Percentiles rank a stretch among this genome's conserved stretches.
These are phyloP conservation scores for Arge pagana DNA, from an alignment of 2,888 invertebrate species.

Conservation along the genomic window DNA sequence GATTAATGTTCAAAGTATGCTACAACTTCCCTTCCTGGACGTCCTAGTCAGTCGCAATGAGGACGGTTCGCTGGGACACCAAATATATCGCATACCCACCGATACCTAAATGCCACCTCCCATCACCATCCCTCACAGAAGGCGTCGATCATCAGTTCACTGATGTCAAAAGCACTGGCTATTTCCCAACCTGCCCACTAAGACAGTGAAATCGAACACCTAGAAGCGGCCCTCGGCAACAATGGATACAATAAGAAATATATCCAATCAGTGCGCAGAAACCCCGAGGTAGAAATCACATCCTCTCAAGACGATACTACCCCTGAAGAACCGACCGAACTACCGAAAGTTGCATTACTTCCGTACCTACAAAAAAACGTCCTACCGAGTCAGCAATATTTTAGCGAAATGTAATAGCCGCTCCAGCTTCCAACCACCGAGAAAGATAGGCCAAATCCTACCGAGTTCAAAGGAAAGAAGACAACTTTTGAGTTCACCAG, in stretches of 20 bases:
- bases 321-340: conserved; percentile 5
- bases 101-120: conserved; percentile 22
- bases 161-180: conserved; percentile 1
- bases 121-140: conserved; percentile 25
- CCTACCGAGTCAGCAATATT: not conserved
- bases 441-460: conserved; percentile 14
- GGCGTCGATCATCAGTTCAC: conserved; percentile 2
- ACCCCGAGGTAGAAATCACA: too few relatives aligned
- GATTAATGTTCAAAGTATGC: too few relatives aligned
- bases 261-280: too few relatives aligned
- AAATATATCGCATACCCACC: conserved; percentile 29
- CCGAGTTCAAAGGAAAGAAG: conserved; percentile 5
- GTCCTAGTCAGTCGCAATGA: conserved; percentile 22
- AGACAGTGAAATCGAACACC: too few relatives aligned
- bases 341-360: not conserved
- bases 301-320: too few relatives aligned
- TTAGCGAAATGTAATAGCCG: conserved; percentile 3
- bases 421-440: conserved; percentile 4
- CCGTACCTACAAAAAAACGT: conserved; percentile 4
- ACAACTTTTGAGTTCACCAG: not conserved
- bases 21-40: conserved; percentile 33
- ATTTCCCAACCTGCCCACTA: too few relatives aligned
- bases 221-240: too few relatives aligned
- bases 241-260: too few relatives aligned
- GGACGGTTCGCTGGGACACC: conserved; percentile 26